Percentiles rank a stretch among this genome's conserved stretches.
Conservation (phyloP, 30 jellyfish, hydroid and myxozoan genomes). For the Cassiopea xamachana region DNA sequence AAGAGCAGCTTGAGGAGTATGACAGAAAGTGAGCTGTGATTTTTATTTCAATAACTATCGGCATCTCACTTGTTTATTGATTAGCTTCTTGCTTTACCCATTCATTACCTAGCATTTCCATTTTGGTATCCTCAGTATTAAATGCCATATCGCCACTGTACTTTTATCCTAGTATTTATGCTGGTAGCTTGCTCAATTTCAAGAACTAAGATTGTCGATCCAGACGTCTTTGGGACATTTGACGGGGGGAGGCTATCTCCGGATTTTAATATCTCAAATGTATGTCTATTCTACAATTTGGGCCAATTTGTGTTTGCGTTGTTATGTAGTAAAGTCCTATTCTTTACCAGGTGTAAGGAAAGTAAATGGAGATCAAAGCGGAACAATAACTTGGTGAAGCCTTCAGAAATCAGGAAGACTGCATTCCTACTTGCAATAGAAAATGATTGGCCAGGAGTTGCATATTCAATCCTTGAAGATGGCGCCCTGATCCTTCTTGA, state of each 20-base stretch:
- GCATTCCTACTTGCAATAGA: constrained; percentile 28
- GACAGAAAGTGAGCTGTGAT: not conserved
- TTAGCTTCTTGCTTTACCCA: not conserved
- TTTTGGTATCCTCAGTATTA: no score
- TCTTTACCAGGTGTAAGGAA: not conserved
- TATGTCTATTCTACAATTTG: no score
- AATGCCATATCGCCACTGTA: no score
- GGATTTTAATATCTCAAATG: no score
- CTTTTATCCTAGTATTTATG: no score
- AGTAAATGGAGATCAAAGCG: not conserved
- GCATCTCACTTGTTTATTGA: not conserved
- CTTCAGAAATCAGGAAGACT: not conserved
- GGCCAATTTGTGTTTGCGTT: not conserved
- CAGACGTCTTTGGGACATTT: no score
- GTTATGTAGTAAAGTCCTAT: not conserved
- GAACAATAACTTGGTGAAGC: not conserved
- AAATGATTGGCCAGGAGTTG: constrained; percentile 80
- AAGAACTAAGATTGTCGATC: no score
- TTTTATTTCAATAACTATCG: no score
- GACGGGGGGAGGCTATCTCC: no score
- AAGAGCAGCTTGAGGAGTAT: constrained; percentile 30
- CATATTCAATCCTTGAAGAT: constrained; percentile 58
- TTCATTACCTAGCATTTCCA: no score
- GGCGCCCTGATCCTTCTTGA: constrained; percentile 52
- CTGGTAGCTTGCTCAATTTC: no score